phyloP scores from a whole-genome alignment of 2,113 vertebrate species.

The Tragelaphus strepsiceros region DNA sequence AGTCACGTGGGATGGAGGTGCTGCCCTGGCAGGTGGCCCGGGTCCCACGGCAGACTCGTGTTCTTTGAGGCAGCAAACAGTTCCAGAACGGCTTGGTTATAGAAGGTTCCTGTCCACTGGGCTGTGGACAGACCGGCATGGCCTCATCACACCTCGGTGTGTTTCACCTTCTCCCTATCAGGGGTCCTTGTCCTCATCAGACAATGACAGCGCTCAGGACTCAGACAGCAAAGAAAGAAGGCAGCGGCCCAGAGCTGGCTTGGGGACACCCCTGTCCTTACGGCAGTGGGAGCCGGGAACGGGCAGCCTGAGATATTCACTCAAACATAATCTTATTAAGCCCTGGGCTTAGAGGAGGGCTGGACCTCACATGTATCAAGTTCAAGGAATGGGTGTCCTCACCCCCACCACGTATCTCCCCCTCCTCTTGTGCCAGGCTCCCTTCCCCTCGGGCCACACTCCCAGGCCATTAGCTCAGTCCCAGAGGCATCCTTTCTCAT shows the following conservation, averaged over 20 bases:
- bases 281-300: background rate
- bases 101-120: background rate
- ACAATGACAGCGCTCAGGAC: background rate
- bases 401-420: background rate
- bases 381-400: background rate
- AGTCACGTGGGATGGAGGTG: background rate
- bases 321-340: background rate
- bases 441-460: conserved; percentile 9
- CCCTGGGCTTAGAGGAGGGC: background rate
- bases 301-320: background rate
- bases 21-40: background rate
- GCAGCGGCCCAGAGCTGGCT: background rate
- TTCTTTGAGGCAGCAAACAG: background rate
- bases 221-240: background rate
- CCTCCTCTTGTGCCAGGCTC: background rate
- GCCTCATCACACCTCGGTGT: background rate
- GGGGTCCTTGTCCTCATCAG: background rate
- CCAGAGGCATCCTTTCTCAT: conserved; percentile 69
- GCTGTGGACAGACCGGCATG: background rate
- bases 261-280: background rate
- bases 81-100: background rate
- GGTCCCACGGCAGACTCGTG: fast-evolving
- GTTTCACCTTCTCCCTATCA: background rate
- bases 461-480: conserved; percentile 68
- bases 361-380: background rate